A percentile compares a stretch with the other conserved stretches of the same genome.
phyloP scores from a whole-genome alignment of 2,888 invertebrate genomes.

The Eilema depressum region DNA sequence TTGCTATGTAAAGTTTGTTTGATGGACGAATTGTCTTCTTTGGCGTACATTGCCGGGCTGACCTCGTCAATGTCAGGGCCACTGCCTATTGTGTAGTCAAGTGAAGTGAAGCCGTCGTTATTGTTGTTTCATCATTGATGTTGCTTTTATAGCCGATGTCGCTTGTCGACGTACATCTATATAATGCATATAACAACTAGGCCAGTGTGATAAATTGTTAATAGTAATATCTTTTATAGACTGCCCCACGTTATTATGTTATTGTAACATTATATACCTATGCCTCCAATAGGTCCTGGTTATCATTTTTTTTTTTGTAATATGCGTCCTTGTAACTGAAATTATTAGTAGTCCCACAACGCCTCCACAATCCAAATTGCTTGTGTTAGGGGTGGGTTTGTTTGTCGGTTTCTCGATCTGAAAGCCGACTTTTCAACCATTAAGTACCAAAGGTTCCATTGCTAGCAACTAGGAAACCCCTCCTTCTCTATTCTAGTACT shows the following conservation, averaged over 20 bases:
- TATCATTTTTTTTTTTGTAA: no score
- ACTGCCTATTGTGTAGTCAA: slow-evolving; percentile 59
- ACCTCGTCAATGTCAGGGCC: slow-evolving; percentile 77
- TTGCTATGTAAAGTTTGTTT: slow-evolving; percentile 46
- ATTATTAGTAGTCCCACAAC: no score
- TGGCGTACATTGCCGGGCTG: slow-evolving; percentile 60
- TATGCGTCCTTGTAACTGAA: no score
- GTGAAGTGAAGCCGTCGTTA: slow-evolving; percentile 61
- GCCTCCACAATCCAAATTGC: no score
- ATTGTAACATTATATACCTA: no score
- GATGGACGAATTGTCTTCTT: slow-evolving; percentile 60
- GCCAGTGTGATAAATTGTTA: slow-evolving; percentile 10
- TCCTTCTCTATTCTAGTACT: no score
- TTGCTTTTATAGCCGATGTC: slow-evolving; percentile 38
- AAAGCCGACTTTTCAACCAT: no score
- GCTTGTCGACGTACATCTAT: slow-evolving; percentile 32
- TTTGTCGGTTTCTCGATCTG: no score
- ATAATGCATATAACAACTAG: slow-evolving; percentile 33
- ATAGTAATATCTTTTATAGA: not conserved
- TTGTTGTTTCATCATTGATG: slow-evolving; percentile 57
- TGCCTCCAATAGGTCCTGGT: no score
- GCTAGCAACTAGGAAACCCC: no score
- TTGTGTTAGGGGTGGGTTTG: no score
- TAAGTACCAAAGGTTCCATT: no score
- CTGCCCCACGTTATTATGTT: not conserved